Evolutionary conservation across 1,140 invertebrate genomes (phyloP).

Genomic region (Drosophila suzukii): DNA sequence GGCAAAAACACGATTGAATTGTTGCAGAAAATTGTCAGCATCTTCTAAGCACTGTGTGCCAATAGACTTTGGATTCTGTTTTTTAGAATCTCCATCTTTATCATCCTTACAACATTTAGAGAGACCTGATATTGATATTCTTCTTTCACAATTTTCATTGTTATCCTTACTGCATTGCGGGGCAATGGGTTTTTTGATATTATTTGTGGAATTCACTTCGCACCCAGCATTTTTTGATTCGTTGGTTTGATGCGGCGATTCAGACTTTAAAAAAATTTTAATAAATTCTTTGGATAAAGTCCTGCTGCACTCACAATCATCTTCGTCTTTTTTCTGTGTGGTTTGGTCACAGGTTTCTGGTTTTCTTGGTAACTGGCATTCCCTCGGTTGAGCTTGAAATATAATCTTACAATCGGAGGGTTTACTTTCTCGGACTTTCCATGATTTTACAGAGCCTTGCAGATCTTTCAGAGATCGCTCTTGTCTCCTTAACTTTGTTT

Average conservation of each 20-base stretch:
- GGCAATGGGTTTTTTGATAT: not conserved
- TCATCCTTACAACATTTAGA: not conserved
- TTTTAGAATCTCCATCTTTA: not conserved
- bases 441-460: slow-evolving; percentile 7
- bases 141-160: not conserved
- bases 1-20: slow-evolving; percentile 7
- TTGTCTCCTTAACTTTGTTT: slow-evolving; percentile 11
- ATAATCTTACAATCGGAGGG: not conserved
- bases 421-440: not conserved
- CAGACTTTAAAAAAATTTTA: slow-evolving; percentile 14
- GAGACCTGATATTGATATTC: not conserved
- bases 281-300: slow-evolving; percentile 27
- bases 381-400: not conserved
- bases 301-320: not conserved
- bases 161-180: too few relatives aligned
- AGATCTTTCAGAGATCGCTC: slow-evolving; percentile 6
- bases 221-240: not conserved
- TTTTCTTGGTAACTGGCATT: not conserved
- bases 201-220: not conserved
- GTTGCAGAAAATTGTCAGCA: not conserved
- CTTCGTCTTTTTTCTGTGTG: not conserved
- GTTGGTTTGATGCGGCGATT: too few relatives aligned
- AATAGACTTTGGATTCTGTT: not conserved
- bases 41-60: not conserved
- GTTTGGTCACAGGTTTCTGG: not conserved